These are phyloP conservation scores for Urocynchramus pylzowi DNA, from an alignment of 2,113 vertebrate genomes.

Conservation along the genomic window DNA sequence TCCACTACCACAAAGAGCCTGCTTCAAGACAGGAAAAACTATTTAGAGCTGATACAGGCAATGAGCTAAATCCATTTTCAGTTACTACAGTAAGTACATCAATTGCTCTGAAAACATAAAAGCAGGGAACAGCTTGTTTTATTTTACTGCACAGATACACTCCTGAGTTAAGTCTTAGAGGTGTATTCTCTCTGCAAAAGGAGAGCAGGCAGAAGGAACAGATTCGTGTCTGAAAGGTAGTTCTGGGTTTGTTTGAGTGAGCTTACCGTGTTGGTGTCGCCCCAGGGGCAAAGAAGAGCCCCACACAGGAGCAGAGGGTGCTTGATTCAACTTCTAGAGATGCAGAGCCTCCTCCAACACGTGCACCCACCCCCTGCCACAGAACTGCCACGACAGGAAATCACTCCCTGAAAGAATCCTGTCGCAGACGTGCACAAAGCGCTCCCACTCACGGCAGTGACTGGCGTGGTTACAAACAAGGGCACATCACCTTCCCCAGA, in stretches of 20 bases:
- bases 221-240: background rate
- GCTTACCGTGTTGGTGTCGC: background rate
- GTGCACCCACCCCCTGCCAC: background rate
- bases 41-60: background rate
- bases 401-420: background rate
- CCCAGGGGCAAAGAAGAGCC: background rate
- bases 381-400: background rate
- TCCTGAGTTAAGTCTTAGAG: background rate
- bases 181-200: background rate
- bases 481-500: background rate
- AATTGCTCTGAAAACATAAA: background rate
- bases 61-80: background rate
- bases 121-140: background rate
- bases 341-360: background rate
- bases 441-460: background rate
- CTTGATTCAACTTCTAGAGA: background rate
- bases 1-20: background rate
- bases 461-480: background rate
- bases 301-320: background rate
- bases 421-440: accelerated
- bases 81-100: background rate
- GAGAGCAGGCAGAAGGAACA: background rate
- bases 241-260: background rate
- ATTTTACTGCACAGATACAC: conserved; percentile 11
- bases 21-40: background rate